A percentile compares a stretch with the other conserved stretches of the same genome.
Evolutionary conservation across 2,888 invertebrate species (phyloP).

Genomic region (Pseudanteris insignis): DNA sequence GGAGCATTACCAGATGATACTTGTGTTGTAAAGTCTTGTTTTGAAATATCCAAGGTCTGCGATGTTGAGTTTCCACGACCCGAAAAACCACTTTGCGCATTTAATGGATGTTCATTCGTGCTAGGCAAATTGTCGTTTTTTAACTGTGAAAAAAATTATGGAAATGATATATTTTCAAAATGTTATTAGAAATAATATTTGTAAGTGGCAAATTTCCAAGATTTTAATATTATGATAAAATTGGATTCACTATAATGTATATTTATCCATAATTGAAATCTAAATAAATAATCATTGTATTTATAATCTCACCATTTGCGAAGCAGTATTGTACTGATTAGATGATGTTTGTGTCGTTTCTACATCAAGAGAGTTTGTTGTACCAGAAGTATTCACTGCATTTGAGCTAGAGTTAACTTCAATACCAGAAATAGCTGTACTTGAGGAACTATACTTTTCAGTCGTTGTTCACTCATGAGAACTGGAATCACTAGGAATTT

Average conservation of each 20-base stretch:
- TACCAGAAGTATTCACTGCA: constrained; percentile 52
- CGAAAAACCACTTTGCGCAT: constrained; percentile 57
- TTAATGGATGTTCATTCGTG: constrained; percentile 63
- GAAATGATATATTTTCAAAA: too few species aligned
- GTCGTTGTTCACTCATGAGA: constrained; percentile 67
- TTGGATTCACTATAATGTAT: too few species aligned
- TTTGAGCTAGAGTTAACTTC: constrained; percentile 56
- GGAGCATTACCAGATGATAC: constrained; percentile 59
- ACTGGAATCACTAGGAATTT: constrained; percentile 73
- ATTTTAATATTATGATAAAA: too few species aligned
- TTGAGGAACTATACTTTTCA: constrained; percentile 66
- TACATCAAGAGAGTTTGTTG: constrained; percentile 56
- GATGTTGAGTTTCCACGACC: constrained; percentile 50
- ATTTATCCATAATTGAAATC: too few species aligned
- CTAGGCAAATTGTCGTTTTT: constrained; percentile 63
- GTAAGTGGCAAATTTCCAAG: too few species aligned
- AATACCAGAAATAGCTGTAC: constrained; percentile 57
- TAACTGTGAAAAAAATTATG: constrained; percentile 49
- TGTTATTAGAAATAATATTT: too few species aligned
- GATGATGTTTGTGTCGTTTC: constrained; percentile 56
- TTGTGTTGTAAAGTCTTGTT: constrained; percentile 58
- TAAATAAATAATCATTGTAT: background rate
- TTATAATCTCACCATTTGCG: constrained; percentile 57
- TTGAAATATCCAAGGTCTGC: constrained; percentile 55
- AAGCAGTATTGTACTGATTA: constrained; percentile 56